Conservation (phyloP, 2,888 invertebrate genomes). For the Sesia apiformis region DNA sequence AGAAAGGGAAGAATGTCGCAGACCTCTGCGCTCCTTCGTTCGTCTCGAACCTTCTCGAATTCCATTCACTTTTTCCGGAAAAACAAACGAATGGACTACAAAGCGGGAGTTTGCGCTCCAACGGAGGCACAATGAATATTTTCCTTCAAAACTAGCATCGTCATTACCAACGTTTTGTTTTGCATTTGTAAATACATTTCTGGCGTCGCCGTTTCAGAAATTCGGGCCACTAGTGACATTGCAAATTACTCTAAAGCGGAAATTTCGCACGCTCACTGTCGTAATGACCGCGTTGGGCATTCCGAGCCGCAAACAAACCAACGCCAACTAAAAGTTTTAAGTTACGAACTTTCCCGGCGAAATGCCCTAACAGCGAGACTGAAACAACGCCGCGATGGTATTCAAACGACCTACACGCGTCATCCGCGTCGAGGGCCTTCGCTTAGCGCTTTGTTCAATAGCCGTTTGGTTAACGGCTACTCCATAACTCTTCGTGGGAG, state of each 20-base stretch:
- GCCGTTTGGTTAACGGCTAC: constrained; percentile 2
- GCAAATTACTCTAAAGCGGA: constrained; percentile 57
- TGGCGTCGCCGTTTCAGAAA: constrained; percentile 21
- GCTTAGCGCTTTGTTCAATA: constrained; percentile 5
- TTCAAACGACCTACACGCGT: constrained; percentile 14
- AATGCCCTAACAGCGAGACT: constrained; percentile 23
- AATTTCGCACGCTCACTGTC: constrained; percentile 51
- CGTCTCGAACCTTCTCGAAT: neutral
- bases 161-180: constrained; percentile 54
- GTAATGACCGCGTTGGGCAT: constrained; percentile 42
- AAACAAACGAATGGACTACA: neutral
- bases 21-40: neutral
- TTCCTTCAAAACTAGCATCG: constrained; percentile 32
- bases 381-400: constrained; percentile 18
- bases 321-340: constrained; percentile 53
- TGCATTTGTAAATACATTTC: constrained; percentile 47
- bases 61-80: neutral
- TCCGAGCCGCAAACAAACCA: constrained; percentile 48
- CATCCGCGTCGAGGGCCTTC: neutral
- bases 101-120: neutral
- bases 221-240: constrained; percentile 45
- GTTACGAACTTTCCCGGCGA: constrained; percentile 37
- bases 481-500: constrained; percentile 1
- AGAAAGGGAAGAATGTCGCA: neutral
- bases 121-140: neutral